phyloP scores from a whole-genome alignment of 1,140 invertebrate genomes.

The Ceratina calcarata region DNA sequence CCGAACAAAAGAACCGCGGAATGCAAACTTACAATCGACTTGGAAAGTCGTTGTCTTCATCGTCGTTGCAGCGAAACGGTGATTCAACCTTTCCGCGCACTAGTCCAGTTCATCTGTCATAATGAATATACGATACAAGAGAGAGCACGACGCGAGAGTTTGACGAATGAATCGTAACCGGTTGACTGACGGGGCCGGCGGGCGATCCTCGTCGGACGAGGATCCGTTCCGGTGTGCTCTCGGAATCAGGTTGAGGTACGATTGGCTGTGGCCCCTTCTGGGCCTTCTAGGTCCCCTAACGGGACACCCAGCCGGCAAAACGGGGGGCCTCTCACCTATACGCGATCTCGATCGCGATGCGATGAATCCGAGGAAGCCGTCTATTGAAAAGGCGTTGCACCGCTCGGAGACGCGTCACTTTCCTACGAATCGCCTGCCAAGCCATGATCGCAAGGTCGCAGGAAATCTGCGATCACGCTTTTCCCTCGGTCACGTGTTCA shows the following conservation, averaged over 20 bases:
- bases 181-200: conserved; percentile 51
- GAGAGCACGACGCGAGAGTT: neutral
- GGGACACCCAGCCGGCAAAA: conserved; percentile 68
- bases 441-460: conserved; percentile 41
- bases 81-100: neutral
- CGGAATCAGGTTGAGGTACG: conserved; percentile 45
- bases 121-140: neutral
- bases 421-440: conserved; percentile 23
- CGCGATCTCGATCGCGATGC: conserved; percentile 48
- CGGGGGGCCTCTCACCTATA: conserved; percentile 55
- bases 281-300: conserved; percentile 79
- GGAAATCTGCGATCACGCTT: conserved; percentile 24
- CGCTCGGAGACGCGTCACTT: conserved; percentile 45
- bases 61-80: too few relatives aligned
- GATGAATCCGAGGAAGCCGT: conserved; percentile 4
- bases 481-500: neutral
- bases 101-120: too few relatives aligned
- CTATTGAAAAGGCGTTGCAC: neutral
- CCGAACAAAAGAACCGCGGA: neutral
- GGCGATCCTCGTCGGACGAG: conserved; percentile 41
- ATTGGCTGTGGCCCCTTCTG: conserved; percentile 58
- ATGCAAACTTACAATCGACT: too few relatives aligned
- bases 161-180: conserved; percentile 33
- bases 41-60: too few relatives aligned
- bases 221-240: conserved; percentile 54